Evolutionary conservation across 2,888 invertebrate species (phyloP).

Genomic region (Odontocerum albicorne): DNA sequence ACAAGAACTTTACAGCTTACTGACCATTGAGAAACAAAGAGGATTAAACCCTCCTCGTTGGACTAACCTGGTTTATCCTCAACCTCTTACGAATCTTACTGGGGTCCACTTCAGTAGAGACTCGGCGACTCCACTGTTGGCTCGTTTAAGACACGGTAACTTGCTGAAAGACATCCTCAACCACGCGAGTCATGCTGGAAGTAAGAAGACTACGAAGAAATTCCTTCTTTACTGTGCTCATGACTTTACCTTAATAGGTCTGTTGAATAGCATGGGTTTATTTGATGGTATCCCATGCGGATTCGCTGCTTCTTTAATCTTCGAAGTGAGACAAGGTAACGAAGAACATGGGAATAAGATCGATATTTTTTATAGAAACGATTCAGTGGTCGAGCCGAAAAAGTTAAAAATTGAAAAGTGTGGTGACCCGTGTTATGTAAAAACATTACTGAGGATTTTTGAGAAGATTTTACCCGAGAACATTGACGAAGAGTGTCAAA

Average conservation of each 20-base stretch:
- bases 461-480: constrained; percentile 16
- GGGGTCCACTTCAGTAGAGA: constrained; percentile 11
- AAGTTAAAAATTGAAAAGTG: constrained; percentile 10
- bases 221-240: constrained; percentile 28
- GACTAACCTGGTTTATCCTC: constrained; percentile 23
- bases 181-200: constrained; percentile 8
- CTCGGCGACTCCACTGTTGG: constrained; percentile 11
- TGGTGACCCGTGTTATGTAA: constrained; percentile 19
- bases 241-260: constrained; percentile 28
- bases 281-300: constrained; percentile 26
- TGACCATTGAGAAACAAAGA: constrained; percentile 24
- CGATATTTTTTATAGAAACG: constrained; percentile 24
- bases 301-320: constrained; percentile 26
- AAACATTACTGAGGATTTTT: constrained; percentile 7
- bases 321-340: constrained; percentile 20
- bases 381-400: constrained; percentile 4
- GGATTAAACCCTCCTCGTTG: constrained; percentile 22
- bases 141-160: constrained; percentile 21
- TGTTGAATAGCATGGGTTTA: constrained; percentile 19
- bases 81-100: constrained; percentile 21
- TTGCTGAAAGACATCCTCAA: constrained; percentile 22
- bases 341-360: constrained; percentile 4
- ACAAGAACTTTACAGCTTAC: constrained; percentile 22
- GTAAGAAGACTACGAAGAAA: background rate
- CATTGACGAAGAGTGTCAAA: constrained; percentile 20